Percentiles rank a stretch among this genome's conserved stretches.
Conservation (phyloP, 2,888 invertebrate species). For the Tetanocera ferruginea region DNA sequence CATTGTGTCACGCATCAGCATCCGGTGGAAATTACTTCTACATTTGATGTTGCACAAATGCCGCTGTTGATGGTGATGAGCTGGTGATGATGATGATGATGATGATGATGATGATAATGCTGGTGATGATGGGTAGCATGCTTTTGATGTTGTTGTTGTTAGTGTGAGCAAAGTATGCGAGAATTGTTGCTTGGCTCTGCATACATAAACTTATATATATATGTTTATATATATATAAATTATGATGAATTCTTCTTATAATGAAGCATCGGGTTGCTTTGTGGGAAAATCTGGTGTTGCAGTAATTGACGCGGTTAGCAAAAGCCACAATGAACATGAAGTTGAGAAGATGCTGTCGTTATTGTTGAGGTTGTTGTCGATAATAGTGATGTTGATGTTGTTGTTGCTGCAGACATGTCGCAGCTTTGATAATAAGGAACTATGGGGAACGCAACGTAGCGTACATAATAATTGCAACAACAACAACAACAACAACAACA, state of each 20-base stretch:
- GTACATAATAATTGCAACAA: constrained; percentile 15
- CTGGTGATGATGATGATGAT: background rate
- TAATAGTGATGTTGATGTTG: constrained; percentile 7
- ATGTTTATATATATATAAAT: background rate
- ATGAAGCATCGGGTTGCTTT: no score
- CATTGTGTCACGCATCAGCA: background rate
- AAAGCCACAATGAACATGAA: no score
- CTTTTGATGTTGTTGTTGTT: background rate
- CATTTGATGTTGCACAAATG: background rate
- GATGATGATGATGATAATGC: background rate
- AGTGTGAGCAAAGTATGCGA: no score
- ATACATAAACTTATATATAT: background rate
- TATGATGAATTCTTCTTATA: no score
- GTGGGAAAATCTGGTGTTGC: no score
- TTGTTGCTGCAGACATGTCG: background rate
- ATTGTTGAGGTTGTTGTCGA: background rate
- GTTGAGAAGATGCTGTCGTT: background rate
- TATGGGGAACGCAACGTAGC: background rate
- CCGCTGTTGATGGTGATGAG: background rate
- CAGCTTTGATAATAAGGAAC: background rate
- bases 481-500: constrained; percentile 1
- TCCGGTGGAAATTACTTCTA: constrained; percentile 3
- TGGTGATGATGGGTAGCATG: background rate
- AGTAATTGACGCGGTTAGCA: no score
- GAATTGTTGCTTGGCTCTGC: background rate